Base-by-base conservation (phyloP, 2,888 invertebrate genomes). In the Gryllus longicercus region DNA sequence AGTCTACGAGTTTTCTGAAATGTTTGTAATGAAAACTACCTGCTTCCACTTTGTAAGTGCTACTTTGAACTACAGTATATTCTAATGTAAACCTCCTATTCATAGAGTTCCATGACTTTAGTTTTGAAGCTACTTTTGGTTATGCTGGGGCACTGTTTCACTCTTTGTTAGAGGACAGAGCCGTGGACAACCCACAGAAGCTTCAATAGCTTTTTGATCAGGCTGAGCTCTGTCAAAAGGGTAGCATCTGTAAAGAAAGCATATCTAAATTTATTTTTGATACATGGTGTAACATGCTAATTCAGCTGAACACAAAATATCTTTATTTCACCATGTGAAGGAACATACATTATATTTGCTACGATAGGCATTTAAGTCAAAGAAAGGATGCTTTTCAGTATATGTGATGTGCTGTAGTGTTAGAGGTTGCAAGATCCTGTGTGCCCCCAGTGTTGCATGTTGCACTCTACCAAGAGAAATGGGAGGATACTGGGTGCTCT, bases 181-280 rank as follows among this genome's bases (percentile, higher is more conserved):
- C 63, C 63, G 5, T 63, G 63, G 63, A 18, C 63, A 63, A 63
- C 63, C 63, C 63, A 63, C 14, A 63, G 63, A 63, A 63, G 63
- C 16, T 63, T 38, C 38, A 8, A 8, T 38, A 38, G 63, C n/a
- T 63, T 63, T 18, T 63, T 63, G 16, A 14, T 18, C 63, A 63
- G 63, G 63, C n/a, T 63, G 63, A n/a, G 38, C 38, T 38, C 38
- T 38, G 38, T 38, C 38, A 63, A 63, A 63, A 63, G 63, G 63
- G n/a, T 63, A 63, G 63, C 63, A 63, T 63, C 63, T 63, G 63
- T 63, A 63, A 63, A 63, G 63, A 63, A 63, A 63, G 63, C 63
- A 63, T 63, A 63, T 63, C 63, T 63, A 63, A 14, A 63, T 63
- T 63, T 63, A 63, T 63, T 63, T 63, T 63, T 63, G 63, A 63